Percentiles rank a stretch among this genome's conserved stretches.
phyloP scores from a whole-genome alignment of 2,797 vertebrate species.

The Coregonus sp. region DNA sequence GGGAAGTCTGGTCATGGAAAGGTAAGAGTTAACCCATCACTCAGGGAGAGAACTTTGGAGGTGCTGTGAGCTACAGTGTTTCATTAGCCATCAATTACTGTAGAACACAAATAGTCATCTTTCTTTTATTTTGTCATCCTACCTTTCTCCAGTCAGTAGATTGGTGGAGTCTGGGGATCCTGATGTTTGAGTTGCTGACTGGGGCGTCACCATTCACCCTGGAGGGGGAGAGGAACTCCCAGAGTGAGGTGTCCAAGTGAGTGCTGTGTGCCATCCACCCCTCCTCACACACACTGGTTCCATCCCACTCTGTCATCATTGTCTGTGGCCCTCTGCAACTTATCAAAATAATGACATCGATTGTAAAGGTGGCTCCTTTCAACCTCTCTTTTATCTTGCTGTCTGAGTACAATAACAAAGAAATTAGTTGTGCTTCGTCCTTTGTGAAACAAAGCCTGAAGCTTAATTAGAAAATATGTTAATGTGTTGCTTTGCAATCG shows the following conservation, averaged over 20 bases:
- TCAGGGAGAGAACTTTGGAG: too few species aligned
- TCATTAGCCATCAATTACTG: neutral
- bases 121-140: neutral
- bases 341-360: neutral
- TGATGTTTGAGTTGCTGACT: conserved; percentile 91
- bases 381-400: neutral
- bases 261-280: conserved; percentile 27
- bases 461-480: conserved; percentile 10
- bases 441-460: conserved; percentile 1
- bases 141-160: conserved; percentile 81
- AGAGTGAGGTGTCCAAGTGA: conserved; percentile 92
- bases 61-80: neutral
- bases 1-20: conserved; percentile 90
- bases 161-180: conserved; percentile 94
- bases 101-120: too few species aligned
- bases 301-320: neutral
- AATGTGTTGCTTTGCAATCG: neutral
- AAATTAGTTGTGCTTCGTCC: neutral
- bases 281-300: neutral
- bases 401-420: neutral
- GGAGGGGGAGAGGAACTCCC: conserved; percentile 91
- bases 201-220: conserved; percentile 92
- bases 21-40: conserved; percentile 61
- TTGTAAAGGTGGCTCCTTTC: neutral
- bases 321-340: neutral